phyloP scores from a whole-genome alignment of 2,888 invertebrate genomes.

The Thera obeliscata region DNA sequence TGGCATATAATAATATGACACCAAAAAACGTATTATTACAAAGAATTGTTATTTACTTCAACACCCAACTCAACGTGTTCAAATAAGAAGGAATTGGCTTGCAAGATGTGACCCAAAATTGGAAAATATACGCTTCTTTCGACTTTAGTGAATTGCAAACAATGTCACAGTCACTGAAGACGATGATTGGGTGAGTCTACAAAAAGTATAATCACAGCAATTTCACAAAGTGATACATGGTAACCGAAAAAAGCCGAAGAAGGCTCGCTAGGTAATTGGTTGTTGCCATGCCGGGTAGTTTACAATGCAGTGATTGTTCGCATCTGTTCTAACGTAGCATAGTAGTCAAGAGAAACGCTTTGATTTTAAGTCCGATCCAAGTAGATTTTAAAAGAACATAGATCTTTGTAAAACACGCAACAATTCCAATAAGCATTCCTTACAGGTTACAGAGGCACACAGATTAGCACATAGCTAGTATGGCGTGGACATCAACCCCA shows the following conservation, averaged over 20 bases:
- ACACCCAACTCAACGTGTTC: slow-evolving; percentile 17
- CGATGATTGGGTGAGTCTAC: slow-evolving; percentile 33
- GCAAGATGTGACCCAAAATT: slow-evolving; percentile 29
- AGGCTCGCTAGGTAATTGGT: slow-evolving; percentile 49
- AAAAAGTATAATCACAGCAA: slow-evolving; percentile 29
- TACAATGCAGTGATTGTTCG: slow-evolving; percentile 45
- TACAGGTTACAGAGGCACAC: slow-evolving; percentile 18
- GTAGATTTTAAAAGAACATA: slow-evolving; percentile 3
- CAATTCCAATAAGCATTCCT: slow-evolving; percentile 35
- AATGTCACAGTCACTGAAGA: slow-evolving; percentile 51
- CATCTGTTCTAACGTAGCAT: slow-evolving; percentile 44
- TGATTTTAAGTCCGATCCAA: slow-evolving; percentile 19
- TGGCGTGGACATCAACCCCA: slow-evolving; percentile 40
- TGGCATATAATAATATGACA: too few species aligned
- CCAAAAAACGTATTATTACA: too few species aligned
- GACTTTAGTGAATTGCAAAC: slow-evolving; percentile 33
- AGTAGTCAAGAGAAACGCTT: slow-evolving; percentile 46
- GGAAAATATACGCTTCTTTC: slow-evolving; percentile 18
- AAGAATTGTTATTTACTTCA: slow-evolving; percentile 22
- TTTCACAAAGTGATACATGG: slow-evolving; percentile 41
- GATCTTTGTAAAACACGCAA: slow-evolving; percentile 13
- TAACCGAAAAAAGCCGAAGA: slow-evolving; percentile 41
- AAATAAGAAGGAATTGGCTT: slow-evolving; percentile 25
- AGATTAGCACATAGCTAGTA: slow-evolving; percentile 20
- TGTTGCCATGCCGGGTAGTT: slow-evolving; percentile 53